Evolutionary conservation across 2,113 vertebrate species (phyloP).

Genomic region (Bos javanicus): DNA sequence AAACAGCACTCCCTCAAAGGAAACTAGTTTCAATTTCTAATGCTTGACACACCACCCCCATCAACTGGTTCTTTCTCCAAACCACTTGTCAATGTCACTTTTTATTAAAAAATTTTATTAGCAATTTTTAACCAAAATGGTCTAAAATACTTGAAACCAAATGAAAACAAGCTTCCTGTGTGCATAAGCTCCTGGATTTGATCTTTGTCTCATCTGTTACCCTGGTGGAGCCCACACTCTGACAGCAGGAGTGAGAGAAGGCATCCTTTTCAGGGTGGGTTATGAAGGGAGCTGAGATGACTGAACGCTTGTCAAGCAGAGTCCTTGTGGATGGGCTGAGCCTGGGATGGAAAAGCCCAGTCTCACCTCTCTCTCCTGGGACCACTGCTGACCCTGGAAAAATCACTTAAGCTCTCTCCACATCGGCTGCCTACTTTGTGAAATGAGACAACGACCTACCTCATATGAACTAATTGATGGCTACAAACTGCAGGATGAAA

Average conservation of each 20-base stretch:
- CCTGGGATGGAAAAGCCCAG: neutral
- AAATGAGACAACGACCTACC: constrained; percentile 37
- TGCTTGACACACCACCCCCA: no score
- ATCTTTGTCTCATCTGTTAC: neutral
- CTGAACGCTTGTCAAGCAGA: fast-evolving
- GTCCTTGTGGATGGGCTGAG: neutral
- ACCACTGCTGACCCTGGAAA: neutral
- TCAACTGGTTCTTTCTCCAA: neutral
- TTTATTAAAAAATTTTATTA: neutral
- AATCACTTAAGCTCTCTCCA: neutral
- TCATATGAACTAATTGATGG: constrained; percentile 57
- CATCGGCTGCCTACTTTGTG: neutral
- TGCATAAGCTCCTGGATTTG: neutral
- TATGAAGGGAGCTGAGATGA: neutral
- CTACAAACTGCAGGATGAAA: constrained; percentile 32
- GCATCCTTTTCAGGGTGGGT: neutral
- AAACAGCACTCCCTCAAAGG: neutral
- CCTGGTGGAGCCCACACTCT: neutral
- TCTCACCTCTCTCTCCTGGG: neutral
- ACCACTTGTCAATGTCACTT: neutral
- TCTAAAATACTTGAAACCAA: neutral
- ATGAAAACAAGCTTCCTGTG: neutral
- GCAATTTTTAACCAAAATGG: neutral
- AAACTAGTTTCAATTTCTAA: neutral
- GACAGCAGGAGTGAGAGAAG: neutral